Evolutionary conservation across 2,888 invertebrate species (phyloP).

Genomic region (Nezara viridula): DNA sequence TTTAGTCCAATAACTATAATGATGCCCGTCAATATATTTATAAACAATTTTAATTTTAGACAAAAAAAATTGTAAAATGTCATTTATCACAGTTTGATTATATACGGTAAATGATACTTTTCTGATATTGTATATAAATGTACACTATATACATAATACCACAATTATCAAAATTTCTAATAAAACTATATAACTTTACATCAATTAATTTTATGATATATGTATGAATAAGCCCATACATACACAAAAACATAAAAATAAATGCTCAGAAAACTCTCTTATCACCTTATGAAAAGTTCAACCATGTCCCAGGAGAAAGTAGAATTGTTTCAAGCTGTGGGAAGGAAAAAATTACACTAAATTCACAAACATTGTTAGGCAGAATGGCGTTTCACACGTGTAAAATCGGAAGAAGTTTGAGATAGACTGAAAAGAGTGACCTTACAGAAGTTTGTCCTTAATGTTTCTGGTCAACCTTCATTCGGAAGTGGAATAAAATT

Average conservation of each 20-base stretch:
- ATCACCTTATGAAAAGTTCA: not conserved
- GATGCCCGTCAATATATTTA: too few species aligned
- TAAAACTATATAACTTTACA: too few species aligned
- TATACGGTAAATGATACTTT: too few species aligned
- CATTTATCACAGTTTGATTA: too few species aligned
- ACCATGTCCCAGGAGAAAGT: constrained; percentile 12
- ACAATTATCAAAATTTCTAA: too few species aligned
- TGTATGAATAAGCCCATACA: too few species aligned
- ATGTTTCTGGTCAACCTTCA: not conserved
- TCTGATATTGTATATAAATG: too few species aligned
- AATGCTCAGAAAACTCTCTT: not conserved
- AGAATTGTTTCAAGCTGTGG: not conserved
- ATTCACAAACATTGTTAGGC: not conserved
- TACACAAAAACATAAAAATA: not conserved
- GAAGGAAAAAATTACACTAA: not conserved
- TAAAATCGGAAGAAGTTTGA: not conserved
- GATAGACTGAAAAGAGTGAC: not conserved
- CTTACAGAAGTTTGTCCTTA: not conserved
- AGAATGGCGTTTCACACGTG: not conserved
- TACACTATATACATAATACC: too few species aligned
- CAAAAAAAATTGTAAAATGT: too few species aligned
- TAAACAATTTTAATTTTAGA: too few species aligned
- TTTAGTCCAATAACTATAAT: too few species aligned
- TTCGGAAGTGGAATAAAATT: not conserved
- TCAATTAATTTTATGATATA: too few species aligned